Base-by-base conservation (phyloP, 53 echinoderm and acorn worm genomes). In the Holothuria leucospilota region DNA sequence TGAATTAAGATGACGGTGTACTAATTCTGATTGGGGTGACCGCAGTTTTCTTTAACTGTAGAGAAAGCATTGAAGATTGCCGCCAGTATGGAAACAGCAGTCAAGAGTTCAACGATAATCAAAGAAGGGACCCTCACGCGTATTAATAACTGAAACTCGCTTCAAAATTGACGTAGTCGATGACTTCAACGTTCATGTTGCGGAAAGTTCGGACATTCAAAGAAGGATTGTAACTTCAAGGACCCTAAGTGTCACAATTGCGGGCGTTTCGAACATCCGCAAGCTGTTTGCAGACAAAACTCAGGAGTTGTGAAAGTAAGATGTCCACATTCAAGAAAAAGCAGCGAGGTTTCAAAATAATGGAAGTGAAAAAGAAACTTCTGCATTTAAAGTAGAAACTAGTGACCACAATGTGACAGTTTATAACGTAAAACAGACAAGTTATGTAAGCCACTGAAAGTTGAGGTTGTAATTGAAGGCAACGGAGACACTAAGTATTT, bases 331-430 rank as follows among this genome's bases (percentile, higher is more conserved):
- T 34, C 34, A 34, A 34, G 34, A 34, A 34, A 34, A 34, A 34
- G 1, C 1, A 34, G 34, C 34, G 34, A 34, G 34, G 1, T 34
- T 34, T 34, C 34, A 34, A 34, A 29, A 16, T 70, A 70, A 66
- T 13, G n/a, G 29, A 66, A 29, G 25, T 13, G 13, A 29, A 66
- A n/a, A 29, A 12, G 34, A 70, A 70, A 10, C 70, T 34, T 69
- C 70, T 70, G 34, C 14, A 29, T 70, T 70, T 70, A 30, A 70
- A 34, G 34, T 34, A 34, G 34, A 23, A 20, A 70, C n/a, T 11
- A 77, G 77, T 77, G 52, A 77, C 52, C 16, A 49, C 26, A 1
- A 77, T 52, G 77, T 77, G 42, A 23, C 56, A 51, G 52, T 77
- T 20, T 77, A 77, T 52, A 15, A 77, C 51, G 77, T 77, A 8